These are phyloP conservation scores for Rhadinocentrus ornatus DNA, from an alignment of 2,797 vertebrate genomes.

Conservation along the genomic window DNA sequence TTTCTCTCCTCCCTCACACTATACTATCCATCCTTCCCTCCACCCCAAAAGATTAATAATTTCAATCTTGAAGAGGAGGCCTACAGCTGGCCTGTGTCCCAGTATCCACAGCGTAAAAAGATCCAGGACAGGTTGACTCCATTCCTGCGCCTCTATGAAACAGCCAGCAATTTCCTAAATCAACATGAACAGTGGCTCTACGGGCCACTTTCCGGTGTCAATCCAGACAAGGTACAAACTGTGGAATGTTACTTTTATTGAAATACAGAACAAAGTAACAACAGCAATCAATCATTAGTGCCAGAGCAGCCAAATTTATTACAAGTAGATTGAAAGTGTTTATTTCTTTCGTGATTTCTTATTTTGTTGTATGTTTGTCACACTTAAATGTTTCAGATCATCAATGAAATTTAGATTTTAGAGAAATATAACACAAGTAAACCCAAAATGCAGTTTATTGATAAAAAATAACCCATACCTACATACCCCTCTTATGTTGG, in stretches of 20 bases:
- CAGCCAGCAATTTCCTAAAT: slow-evolving; percentile 81
- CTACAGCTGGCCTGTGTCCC: slow-evolving; percentile 85
- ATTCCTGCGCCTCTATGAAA: slow-evolving; percentile 88
- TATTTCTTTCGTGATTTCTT: too few relatives aligned
- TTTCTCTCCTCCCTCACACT: slow-evolving; percentile 1
- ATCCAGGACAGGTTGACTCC: slow-evolving; percentile 85
- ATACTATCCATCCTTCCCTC: not conserved
- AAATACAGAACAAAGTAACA: not conserved
- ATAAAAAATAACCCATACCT: too few relatives aligned
- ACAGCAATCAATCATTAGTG: too few relatives aligned
- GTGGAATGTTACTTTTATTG: not conserved
- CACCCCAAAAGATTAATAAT: slow-evolving; percentile 82
- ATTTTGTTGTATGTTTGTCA: too few relatives aligned
- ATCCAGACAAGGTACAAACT: slow-evolving; percentile 81
- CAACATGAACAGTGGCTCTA: slow-evolving; percentile 84
- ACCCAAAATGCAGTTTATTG: too few relatives aligned
- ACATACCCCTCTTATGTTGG: too few relatives aligned
- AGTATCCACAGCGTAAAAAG: slow-evolving; percentile 86
- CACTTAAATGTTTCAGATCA: too few relatives aligned
- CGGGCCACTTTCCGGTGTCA: slow-evolving; percentile 83
- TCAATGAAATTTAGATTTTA: too few relatives aligned
- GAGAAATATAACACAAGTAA: too few relatives aligned
- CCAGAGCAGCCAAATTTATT: too few relatives aligned
- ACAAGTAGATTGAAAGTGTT: too few relatives aligned
- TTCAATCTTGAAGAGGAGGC: slow-evolving; percentile 90